Evolutionary conservation across 2,113 vertebrate genomes (phyloP).

Genomic region (Cavia aperea): DNA sequence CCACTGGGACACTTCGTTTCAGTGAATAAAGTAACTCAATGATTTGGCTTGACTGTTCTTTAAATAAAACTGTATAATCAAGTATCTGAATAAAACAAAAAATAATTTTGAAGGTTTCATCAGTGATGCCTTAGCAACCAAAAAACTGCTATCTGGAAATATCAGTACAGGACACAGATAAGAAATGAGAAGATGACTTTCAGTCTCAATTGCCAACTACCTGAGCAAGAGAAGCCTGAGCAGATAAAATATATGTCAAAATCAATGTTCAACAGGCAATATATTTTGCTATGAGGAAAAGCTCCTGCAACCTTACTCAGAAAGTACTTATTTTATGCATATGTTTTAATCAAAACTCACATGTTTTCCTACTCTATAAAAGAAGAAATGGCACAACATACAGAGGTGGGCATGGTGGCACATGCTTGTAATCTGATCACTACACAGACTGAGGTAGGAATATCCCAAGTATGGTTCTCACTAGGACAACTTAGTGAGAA

Average conservation of each 20-base stretch:
- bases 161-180: neutral
- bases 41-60: neutral
- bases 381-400: neutral
- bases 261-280: neutral
- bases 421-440: neutral
- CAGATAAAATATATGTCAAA: neutral
- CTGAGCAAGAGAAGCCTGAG: neutral
- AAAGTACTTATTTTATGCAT: constrained; percentile 10
- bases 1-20: neutral
- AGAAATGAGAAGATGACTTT: neutral
- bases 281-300: neutral
- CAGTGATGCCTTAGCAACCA: neutral
- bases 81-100: neutral
- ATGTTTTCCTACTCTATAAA: neutral
- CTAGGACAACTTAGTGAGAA: neutral
- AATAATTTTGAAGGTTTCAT: neutral
- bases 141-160: neutral
- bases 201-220: neutral
- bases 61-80: neutral
- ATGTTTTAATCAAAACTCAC: constrained; percentile 10
- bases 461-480: neutral
- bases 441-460: neutral
- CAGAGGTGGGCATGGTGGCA: neutral
- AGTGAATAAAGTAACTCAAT: neutral
- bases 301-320: neutral